Base-by-base conservation (phyloP, 2,113 vertebrate genomes). In the Verasper variegatus region DNA sequence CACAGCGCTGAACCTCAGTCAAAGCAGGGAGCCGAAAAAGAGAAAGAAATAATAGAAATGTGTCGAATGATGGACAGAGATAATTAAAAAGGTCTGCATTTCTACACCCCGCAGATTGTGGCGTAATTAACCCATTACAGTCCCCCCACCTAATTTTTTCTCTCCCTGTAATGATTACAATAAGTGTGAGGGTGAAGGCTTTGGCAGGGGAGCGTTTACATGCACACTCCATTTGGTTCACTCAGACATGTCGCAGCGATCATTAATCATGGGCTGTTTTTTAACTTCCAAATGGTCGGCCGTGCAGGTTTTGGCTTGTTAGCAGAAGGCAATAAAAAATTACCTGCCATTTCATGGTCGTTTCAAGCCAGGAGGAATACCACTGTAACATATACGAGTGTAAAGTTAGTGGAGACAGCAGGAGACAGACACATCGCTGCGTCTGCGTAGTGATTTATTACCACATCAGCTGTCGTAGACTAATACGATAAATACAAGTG, bases 61-160 rank as follows among this genome's bases (percentile, higher is more conserved):
- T 92, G 91, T 87, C 21, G 81, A 90, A 92, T 94, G 93, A 94
- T 93, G 89, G 90, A 92, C 82, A 86, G 83, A 86, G 87, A 90
- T 92, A 88, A 92, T 92, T 92, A 91, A 91, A 92, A 90, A 75
- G 69, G 88, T 74, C 89, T 92, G 85, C 85, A 78, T 88, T 85
- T 88, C 88, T 76, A 76, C 82, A 84, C 75, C 61, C 85, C 52
- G 52, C 45, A 68, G 72, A 91, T 88, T 79, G 81, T 81, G 78
- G 68, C 74, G 85, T 91, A 92, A 94, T 94, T 92, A 93, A 93
- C 87, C 88, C 87, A 93, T 92, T 94, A 92, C 82, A 88, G 74
- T 76, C 60, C 76, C 49, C 76, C 82, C 80, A 70, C 71, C 21
- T 47, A 62, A 78, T 71, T 78, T 23, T 59, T 63, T 78, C 70